Conservation (phyloP, 1,140 invertebrate species). For the Monomorium pharaonis region DNA sequence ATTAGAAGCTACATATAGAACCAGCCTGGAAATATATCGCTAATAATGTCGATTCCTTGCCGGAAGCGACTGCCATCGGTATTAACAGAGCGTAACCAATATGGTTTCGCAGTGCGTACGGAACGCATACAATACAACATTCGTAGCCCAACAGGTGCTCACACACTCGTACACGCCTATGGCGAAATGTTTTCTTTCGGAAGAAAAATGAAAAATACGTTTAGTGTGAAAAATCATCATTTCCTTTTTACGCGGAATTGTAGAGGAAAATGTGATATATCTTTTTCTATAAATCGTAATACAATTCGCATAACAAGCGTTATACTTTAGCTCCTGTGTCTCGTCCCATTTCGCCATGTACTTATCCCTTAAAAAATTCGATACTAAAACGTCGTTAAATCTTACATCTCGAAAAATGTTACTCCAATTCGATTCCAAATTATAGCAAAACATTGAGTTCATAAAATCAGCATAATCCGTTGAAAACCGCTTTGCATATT, state of each 20-base stretch:
- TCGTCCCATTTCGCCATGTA: background rate
- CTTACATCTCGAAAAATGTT: background rate
- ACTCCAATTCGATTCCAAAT: background rate
- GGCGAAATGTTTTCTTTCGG: background rate
- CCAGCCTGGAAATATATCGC: background rate
- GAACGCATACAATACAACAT: background rate
- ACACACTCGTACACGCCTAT: background rate
- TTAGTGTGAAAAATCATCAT: background rate
- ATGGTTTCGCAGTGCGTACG: background rate
- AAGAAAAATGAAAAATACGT: background rate
- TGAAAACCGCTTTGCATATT: background rate
- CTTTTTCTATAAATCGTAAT: background rate
- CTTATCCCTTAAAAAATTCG: background rate
- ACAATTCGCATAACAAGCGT: background rate
- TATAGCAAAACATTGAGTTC: background rate
- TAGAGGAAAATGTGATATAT: background rate
- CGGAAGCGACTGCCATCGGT: background rate
- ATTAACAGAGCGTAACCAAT: constrained; percentile 36
- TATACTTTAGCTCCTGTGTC: too few species aligned
- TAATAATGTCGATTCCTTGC: constrained; percentile 3
- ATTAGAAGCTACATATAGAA: background rate
- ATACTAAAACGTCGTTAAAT: background rate
- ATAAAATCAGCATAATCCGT: background rate
- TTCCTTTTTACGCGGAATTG: background rate
- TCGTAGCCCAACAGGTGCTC: constrained; percentile 8